Percentiles rank a stretch among this genome's conserved stretches.
Conservation (phyloP, 2,113 vertebrate genomes). For the Onychostoma macrolepis region DNA sequence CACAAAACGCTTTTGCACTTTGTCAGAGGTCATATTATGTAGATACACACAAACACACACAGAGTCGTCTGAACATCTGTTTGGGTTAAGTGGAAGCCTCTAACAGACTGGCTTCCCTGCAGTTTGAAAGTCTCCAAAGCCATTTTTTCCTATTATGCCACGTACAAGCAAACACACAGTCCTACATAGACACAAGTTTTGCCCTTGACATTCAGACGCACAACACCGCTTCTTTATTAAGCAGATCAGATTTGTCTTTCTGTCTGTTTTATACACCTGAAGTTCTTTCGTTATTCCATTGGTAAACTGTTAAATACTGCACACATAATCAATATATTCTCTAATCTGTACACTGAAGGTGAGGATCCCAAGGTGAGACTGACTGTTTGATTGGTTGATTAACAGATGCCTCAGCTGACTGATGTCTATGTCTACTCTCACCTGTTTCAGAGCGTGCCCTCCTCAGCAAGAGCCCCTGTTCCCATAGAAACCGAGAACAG, state of each 20-base stretch:
- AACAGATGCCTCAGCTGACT: slow-evolving; percentile 16
- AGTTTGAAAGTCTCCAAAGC: slow-evolving; percentile 39
- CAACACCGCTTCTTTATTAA: slow-evolving; percentile 24
- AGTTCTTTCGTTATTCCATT: not conserved
- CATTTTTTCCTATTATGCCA: slow-evolving; percentile 34
- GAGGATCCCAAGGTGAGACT: slow-evolving; percentile 38
- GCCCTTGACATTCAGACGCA: slow-evolving; percentile 45
- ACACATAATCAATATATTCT: not conserved
- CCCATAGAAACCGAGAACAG: slow-evolving; percentile 50
- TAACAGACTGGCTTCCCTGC: slow-evolving; percentile 49
- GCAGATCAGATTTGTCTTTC: not conserved
- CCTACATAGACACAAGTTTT: slow-evolving; percentile 34
- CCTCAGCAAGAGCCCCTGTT: slow-evolving; percentile 17
- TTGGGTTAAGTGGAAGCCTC: slow-evolving; percentile 45
- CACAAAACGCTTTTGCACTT: slow-evolving; percentile 47
- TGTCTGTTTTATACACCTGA: not conserved
- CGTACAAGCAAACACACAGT: slow-evolving; percentile 30
- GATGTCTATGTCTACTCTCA: slow-evolving; percentile 10
- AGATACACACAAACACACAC: slow-evolving; percentile 45
- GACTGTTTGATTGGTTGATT: slow-evolving; percentile 67
- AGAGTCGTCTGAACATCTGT: slow-evolving; percentile 43
- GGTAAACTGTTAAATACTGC: not conserved
- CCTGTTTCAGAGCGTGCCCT: slow-evolving; percentile 31
- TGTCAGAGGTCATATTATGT: slow-evolving; percentile 52
- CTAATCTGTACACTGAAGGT: slow-evolving; percentile 6